phyloP scores from a whole-genome alignment of 2,888 invertebrate species.

The Deroplatys truncata region DNA sequence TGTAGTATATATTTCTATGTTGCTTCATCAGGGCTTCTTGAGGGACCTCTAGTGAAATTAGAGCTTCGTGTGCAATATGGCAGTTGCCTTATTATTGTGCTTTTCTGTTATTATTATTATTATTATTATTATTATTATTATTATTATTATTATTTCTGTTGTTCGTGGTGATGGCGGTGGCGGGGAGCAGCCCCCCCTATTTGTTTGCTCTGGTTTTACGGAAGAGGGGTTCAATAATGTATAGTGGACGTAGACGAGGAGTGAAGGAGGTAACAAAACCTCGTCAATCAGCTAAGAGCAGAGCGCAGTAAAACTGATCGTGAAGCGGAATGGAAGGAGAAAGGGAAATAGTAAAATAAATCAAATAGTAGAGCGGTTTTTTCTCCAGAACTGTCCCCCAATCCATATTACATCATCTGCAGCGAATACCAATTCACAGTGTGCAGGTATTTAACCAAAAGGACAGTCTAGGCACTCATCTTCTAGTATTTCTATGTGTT shows the following conservation, averaged over 20 bases:
- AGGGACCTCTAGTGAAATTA: too few relatives aligned
- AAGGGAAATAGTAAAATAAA: not conserved
- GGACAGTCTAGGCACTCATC: not conserved
- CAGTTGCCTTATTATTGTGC: too few relatives aligned
- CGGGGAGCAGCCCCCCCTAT: too few relatives aligned
- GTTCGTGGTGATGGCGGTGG: too few relatives aligned
- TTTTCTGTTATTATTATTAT: too few relatives aligned
- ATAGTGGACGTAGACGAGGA: not conserved
- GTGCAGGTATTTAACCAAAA: not conserved
- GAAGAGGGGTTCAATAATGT: not conserved
- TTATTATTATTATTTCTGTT: too few relatives aligned
- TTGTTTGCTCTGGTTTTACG: too few relatives aligned
- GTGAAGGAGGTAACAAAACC: not conserved
- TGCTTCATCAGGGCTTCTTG: too few relatives aligned
- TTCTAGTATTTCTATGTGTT: not conserved
- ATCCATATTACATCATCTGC: not conserved
- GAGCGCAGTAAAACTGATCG: not conserved
- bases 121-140: too few relatives aligned
- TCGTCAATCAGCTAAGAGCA: not conserved
- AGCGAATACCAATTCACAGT: not conserved
- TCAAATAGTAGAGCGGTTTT: not conserved
- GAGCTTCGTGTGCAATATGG: too few relatives aligned
- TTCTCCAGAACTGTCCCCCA: too few relatives aligned
- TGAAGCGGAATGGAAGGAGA: not conserved
- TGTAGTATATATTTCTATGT: too few relatives aligned